Conservation (phyloP, 2,797 vertebrate species). For the Hypotaenidia philippensis region DNA sequence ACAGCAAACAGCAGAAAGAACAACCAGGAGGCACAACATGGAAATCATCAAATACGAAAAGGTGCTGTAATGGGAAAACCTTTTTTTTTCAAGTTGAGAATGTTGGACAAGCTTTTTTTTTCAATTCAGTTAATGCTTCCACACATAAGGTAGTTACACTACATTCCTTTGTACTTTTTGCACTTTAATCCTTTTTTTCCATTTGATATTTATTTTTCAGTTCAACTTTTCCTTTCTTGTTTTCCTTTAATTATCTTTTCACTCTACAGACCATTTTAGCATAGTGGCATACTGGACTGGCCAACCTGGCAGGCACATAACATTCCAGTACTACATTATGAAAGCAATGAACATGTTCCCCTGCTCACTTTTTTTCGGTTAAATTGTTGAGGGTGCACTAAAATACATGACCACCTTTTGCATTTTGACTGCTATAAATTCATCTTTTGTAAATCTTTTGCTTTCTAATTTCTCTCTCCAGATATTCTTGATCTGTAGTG, state of each 20-base stretch:
- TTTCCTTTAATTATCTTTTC: conserved; percentile 29
- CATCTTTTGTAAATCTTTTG: not conserved
- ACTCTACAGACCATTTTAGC: conserved; percentile 15
- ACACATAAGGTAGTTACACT: not conserved
- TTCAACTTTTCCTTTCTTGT: not conserved
- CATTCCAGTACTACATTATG: conserved; percentile 14
- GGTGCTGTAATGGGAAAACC: not conserved
- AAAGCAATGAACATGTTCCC: not conserved
- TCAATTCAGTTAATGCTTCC: not conserved
- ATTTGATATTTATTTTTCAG: conserved; percentile 5
- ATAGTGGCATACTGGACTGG: not conserved
- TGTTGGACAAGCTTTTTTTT: not conserved
- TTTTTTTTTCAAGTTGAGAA: not conserved
- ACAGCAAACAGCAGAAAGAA: not conserved
- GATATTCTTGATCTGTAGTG: not conserved
- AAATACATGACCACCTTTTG: not conserved
- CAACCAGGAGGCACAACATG: not conserved
- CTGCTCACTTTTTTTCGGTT: not conserved
- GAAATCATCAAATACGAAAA: conserved; percentile 1
- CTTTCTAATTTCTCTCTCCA: not conserved
- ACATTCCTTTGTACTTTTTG: not conserved
- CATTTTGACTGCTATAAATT: not conserved
- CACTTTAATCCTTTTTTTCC: not conserved
- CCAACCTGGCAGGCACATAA: conserved; percentile 9
- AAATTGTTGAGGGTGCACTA: not conserved